Conservation (phyloP, 2,113 vertebrate species). For the Scatophagus argus region DNA sequence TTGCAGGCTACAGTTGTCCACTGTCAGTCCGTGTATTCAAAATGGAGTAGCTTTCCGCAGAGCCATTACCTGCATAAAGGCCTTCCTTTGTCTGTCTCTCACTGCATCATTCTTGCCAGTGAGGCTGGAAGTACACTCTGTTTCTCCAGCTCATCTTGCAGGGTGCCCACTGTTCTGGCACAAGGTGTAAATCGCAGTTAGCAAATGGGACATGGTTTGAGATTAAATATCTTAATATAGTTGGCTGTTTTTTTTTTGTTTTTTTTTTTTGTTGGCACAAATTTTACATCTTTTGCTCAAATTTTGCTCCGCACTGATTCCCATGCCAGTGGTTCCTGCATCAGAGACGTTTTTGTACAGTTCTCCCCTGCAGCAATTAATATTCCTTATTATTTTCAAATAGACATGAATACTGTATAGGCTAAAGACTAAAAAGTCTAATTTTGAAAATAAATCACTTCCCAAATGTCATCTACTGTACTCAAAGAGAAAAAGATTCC, state of each 20-base stretch:
- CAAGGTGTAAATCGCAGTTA: background rate
- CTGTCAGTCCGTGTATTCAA: background rate
- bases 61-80: background rate
- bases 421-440: background rate
- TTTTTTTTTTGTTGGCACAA: background rate
- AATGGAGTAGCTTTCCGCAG: background rate
- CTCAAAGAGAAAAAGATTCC: background rate
- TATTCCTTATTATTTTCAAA: background rate
- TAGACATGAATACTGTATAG: background rate
- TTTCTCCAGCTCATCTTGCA: background rate
- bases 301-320: background rate
- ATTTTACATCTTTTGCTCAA: background rate
- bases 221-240: background rate
- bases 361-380: background rate
- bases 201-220: background rate
- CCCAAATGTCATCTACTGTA: background rate
- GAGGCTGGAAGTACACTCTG: background rate
- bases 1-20: background rate
- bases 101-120: background rate
- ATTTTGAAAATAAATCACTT: background rate
- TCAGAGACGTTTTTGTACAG: background rate
- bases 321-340: background rate
- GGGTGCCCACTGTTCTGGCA: background rate
- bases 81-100: background rate
- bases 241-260: background rate